phyloP scores from a whole-genome alignment of 2,113 vertebrate species.

The Seriola aureovittata region DNA sequence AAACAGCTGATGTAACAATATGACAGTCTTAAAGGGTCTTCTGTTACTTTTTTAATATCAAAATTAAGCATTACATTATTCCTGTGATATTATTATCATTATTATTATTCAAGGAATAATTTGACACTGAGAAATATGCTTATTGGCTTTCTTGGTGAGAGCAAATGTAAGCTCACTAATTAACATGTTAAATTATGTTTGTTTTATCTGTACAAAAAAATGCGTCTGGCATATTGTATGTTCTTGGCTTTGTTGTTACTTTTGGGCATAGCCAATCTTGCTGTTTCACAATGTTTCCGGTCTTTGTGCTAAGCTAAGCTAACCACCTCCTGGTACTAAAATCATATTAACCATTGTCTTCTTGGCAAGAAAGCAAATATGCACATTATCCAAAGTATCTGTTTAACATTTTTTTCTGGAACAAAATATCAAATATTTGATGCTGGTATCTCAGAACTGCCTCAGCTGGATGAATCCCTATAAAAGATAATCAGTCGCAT shows the following conservation, averaged over 20 bases:
- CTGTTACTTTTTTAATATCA: neutral
- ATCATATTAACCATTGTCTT: neutral
- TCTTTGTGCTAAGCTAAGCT: neutral
- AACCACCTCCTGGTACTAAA: neutral
- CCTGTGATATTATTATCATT: neutral
- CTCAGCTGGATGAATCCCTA: neutral
- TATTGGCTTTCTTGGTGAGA: neutral
- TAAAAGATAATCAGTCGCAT: no score
- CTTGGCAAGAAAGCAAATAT: no score
- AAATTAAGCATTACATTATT: neutral
- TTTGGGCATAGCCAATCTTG: no score
- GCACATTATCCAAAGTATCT: no score
- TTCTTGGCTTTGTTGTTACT: no score
- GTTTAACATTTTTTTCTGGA: no score
- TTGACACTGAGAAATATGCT: neutral
- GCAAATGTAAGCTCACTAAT: neutral
- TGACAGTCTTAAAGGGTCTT: neutral
- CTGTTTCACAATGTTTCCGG: neutral
- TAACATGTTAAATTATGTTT: no score
- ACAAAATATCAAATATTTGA: neutral
- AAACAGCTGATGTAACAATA: neutral
- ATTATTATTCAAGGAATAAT: neutral
- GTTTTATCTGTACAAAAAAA: no score
- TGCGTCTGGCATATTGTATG: no score
- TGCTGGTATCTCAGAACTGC: neutral